These are phyloP conservation scores for Yponomeuta evonymella DNA, from an alignment of 2,888 invertebrate species.

Conservation along the genomic window DNA sequence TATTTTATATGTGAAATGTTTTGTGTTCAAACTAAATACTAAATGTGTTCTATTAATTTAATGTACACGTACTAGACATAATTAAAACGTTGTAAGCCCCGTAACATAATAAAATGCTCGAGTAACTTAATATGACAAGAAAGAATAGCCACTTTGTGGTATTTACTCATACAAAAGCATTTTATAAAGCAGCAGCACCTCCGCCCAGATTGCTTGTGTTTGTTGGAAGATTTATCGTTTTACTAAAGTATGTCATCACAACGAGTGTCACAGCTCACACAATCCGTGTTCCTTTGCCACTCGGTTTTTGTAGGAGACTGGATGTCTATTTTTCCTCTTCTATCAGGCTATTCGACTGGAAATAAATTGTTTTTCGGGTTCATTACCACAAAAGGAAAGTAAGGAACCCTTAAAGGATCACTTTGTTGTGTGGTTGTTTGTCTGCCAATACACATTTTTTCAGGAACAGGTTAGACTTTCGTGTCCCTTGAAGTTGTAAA, in stretches of 20 bases:
- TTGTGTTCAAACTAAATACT: too few species aligned
- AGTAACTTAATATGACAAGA: background rate
- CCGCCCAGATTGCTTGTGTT: background rate
- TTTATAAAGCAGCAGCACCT: background rate
- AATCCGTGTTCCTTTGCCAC: background rate
- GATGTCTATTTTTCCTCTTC: background rate
- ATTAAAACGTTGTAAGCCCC: too few species aligned
- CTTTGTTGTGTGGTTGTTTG: too few species aligned
- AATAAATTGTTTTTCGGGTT: too few species aligned
- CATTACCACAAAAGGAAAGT: too few species aligned
- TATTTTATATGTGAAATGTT: too few species aligned
- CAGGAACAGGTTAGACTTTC: too few species aligned
- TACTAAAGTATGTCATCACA: background rate
- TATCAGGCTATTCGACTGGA: background rate
- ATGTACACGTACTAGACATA: too few species aligned
- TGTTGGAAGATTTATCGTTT: conserved; percentile 1
- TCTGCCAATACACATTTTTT: too few species aligned
- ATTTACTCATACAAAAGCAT: background rate
- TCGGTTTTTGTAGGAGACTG: background rate
- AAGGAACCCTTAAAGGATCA: too few species aligned
- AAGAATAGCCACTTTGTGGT: background rate
- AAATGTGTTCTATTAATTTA: too few species aligned
- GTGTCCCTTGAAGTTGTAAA: too few species aligned
- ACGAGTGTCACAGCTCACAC: background rate
- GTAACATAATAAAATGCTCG: background rate